Evolutionary conservation across 1,140 invertebrate species (phyloP), one percentile per base, ranked within the genome.

Genomic region (Atta colombica): DNA sequence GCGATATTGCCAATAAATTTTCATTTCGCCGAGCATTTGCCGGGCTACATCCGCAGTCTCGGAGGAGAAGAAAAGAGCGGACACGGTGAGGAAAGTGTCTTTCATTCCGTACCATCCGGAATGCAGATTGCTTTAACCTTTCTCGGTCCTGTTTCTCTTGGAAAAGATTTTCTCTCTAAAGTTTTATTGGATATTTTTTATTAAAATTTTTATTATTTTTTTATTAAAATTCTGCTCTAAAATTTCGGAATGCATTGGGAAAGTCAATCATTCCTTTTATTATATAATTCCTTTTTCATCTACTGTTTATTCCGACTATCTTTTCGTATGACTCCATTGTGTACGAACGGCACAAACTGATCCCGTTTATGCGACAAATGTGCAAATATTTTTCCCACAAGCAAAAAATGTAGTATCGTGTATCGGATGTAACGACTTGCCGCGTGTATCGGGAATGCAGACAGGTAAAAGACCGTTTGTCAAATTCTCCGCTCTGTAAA

Each of bases 1-100:
- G 51, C 35, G 63, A 72, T 88, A 88, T 88, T 87, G 80, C 69
- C 89, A 80, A 90, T 90, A 90, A 87, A 87, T 90, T 87, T 75
- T 80, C 86, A 90, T 87, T 87, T 28, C 65, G 45, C 18, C 80
- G 63, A 82, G 87, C 61, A 88, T 90, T 90, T 88, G 77, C 77
- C 74, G 71, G 45, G 63, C 60, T 35, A 63, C 51, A 85, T 85
- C 63, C 51, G 68, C 51, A 58, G 58, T 49, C 69, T 12, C 55
- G 78, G 51, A 74, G 66, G 60, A 63, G 21, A 49, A 65, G 31
- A 18, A 53, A 71, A 63, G 72, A 49, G 49, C 49, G 28, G 49
- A 65, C 39, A 72, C 39, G 5, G 39, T 7, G 75, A 53, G 45
- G 28, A 16, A 82, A 78, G 69, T 78, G 63, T 55, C 69, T 74